Evolutionary conservation across 2,888 invertebrate genomes (phyloP).

Genomic region (Ischnus inquisitorius): DNA sequence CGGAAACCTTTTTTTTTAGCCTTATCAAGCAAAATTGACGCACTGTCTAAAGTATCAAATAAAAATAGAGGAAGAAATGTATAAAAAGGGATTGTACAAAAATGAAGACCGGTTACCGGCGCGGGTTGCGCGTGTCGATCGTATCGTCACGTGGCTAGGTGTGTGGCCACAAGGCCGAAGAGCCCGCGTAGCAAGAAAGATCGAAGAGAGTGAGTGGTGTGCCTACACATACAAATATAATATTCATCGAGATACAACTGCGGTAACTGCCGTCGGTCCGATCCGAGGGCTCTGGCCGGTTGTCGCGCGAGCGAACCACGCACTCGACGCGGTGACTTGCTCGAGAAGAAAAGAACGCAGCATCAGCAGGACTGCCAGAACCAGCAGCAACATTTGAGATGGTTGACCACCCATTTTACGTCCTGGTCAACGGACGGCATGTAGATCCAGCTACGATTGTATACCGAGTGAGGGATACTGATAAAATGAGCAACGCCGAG

Average conservation of each 20-base stretch:
- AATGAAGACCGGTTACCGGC: conserved; percentile 53
- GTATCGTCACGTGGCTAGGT: conserved; percentile 73
- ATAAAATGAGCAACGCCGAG: conserved; percentile 64
- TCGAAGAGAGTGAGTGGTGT: conserved; percentile 50
- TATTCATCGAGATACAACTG: conserved; percentile 14
- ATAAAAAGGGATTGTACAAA: conserved; percentile 7
- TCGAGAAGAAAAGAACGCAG: conserved; percentile 52
- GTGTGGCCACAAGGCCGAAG: conserved; percentile 67
- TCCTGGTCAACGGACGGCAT: conserved; percentile 77
- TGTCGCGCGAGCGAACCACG: conserved; percentile 37
- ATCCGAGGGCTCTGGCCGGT: conserved; percentile 14
- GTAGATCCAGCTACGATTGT: conserved; percentile 79
- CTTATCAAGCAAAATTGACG: conserved; percentile 58
- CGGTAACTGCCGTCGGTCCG: conserved; percentile 17
- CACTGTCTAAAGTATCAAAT: conserved; percentile 39
- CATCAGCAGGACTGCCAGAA: conserved; percentile 62
- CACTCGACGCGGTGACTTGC: conserved; percentile 48
- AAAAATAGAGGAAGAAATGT: conserved; percentile 17
- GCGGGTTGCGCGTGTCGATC: conserved; percentile 71
- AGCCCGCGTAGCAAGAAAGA: conserved; percentile 47
- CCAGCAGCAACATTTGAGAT: conserved; percentile 62
- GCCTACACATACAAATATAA: conserved; percentile 27
- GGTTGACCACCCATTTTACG: conserved; percentile 82
- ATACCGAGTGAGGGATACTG: conserved; percentile 47
- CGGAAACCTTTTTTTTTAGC: not conserved